These are phyloP conservation scores for Lampris incognitus DNA, from an alignment of 2,113 vertebrate genomes.

Conservation along the genomic window DNA sequence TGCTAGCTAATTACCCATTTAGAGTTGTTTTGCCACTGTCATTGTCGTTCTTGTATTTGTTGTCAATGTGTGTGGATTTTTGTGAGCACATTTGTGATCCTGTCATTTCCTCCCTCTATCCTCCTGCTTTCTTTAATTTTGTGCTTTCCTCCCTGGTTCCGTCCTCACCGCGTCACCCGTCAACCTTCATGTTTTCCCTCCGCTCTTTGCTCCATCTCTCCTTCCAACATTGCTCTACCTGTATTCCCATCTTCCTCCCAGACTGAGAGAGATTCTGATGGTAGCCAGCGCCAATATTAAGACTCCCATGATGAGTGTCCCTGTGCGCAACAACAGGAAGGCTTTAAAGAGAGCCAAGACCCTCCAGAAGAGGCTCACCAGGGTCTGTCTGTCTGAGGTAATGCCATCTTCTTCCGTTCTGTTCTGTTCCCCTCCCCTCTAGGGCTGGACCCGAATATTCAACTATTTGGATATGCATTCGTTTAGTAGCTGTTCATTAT, in stretches of 20 bases:
- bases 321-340: conserved; percentile 87
- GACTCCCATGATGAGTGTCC: conserved; percentile 96
- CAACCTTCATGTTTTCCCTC: neutral
- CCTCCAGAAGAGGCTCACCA: conserved; percentile 88
- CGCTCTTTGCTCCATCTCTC: neutral
- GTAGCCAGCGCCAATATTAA: conserved; percentile 93
- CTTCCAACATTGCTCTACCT: neutral
- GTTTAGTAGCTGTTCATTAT: too few relatives aligned
- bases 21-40: too few relatives aligned
- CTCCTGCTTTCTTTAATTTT: neutral
- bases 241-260: conserved; percentile 59
- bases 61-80: too few relatives aligned
- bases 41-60: too few relatives aligned
- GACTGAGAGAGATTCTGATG: conserved; percentile 94
- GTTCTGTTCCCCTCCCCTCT: neutral
- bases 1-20: too few relatives aligned
- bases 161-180: too few relatives aligned
- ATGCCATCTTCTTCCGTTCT: neutral
- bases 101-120: too few relatives aligned
- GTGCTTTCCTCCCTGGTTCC: neutral
- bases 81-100: too few relatives aligned
- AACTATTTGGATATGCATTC: too few relatives aligned
- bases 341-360: conserved; percentile 88
- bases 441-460: too few relatives aligned
- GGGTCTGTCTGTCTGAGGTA: conserved; percentile 93